phyloP scores from a whole-genome alignment of 2,888 invertebrate genomes.

The Xestoiulus laeticollis region DNA sequence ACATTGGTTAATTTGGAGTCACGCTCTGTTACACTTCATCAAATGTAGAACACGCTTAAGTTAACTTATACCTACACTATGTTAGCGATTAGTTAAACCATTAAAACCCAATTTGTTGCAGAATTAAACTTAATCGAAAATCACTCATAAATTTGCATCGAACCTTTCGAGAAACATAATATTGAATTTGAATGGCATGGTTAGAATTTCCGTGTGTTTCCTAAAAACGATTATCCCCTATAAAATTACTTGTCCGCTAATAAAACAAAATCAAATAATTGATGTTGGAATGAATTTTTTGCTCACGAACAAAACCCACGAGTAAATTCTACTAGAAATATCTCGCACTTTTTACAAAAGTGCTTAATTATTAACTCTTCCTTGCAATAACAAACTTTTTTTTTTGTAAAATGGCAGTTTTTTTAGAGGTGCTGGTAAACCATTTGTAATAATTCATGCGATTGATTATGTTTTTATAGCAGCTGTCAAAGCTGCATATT shows the following conservation, averaged over 20 bases:
- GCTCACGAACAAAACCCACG: neutral
- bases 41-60: neutral
- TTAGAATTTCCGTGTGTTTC: neutral
- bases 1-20: slow-evolving; percentile 3
- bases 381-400: neutral
- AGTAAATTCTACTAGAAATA: neutral
- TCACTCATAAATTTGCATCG: neutral
- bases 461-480: slow-evolving; percentile 16
- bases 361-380: slow-evolving; percentile 15
- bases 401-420: neutral
- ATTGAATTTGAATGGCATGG: neutral
- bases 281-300: slow-evolving; percentile 18
- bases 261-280: slow-evolving; percentile 10
- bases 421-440: neutral
- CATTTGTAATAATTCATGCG: neutral
- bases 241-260: neutral
- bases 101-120: slow-evolving; percentile 25
- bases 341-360: neutral
- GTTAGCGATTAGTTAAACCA: neutral
- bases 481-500: slow-evolving; percentile 7
- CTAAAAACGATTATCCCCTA: neutral
- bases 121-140: slow-evolving; percentile 24
- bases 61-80: neutral
- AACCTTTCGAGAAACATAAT: neutral
- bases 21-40: neutral